Conservation (phyloP, 2,797 vertebrate species). For the Okamejei kenojei region DNA sequence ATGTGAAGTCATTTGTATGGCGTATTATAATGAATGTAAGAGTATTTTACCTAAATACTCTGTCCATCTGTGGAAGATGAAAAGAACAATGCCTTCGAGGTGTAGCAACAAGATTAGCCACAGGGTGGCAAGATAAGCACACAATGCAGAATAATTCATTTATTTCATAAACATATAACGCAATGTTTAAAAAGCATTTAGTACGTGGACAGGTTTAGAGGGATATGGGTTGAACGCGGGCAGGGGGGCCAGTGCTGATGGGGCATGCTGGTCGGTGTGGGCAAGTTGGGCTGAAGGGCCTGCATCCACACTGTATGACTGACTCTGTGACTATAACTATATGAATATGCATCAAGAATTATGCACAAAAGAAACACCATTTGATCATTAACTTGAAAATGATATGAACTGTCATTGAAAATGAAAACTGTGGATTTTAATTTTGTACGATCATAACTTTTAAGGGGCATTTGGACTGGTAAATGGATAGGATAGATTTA, state of each 20-base stretch:
- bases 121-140: constrained; percentile 11
- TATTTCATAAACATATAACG: background rate
- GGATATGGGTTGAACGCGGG: no score
- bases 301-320: no score
- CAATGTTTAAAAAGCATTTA: no score
- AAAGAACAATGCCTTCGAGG: background rate
- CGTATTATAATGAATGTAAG: background rate
- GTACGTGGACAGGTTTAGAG: no score
- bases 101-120: background rate
- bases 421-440: no score
- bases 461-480: no score
- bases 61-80: background rate
- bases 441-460: background rate
- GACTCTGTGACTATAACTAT: no score
- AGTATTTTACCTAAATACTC: background rate
- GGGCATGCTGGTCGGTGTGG: no score
- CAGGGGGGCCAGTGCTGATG: no score
- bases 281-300: no score
- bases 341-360: background rate
- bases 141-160: background rate
- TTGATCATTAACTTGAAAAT: background rate
- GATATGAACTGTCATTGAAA: background rate
- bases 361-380: background rate
- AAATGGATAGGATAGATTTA: no score
- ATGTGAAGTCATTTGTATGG: no score